Base-by-base conservation (phyloP, 2,888 invertebrate genomes). In the Napeogenes inachia region DNA sequence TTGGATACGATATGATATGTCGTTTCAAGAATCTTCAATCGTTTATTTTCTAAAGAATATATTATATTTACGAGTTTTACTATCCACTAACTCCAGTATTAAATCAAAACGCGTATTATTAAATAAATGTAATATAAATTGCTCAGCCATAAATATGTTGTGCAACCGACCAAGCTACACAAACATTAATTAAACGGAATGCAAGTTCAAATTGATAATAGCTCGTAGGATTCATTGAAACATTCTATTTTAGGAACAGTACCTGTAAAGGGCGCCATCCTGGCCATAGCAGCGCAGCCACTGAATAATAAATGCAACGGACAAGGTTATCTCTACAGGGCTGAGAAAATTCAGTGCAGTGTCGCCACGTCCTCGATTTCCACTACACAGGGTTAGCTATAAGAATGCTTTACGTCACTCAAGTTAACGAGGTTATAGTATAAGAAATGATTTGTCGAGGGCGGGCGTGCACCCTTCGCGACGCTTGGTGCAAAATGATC, bases 201-300 rank as follows among this genome's bases (percentile, higher is more conserved):
- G 30, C 50, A 50, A 50, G 30, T 30, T 42, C 10, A 12, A 5
- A 50, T 50, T 30, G 30, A 50, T 8, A 50, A 8, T 21, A 61
- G n/a, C 45, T 13, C 54, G 33, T 42, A 47, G 47, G 56, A 62
- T 47, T 60, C 35, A 53, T 33, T 58, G 13, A 60, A 64, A 65
- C 59, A 60, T 63, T 67, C 63, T 70, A 69, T 70, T 71, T 71
- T 65, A 68, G 67, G 73, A 79, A 78, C 79, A 81, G 76, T 84
- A 90, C 89, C 89, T 87, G 82, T 79, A 78, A 77, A 77, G 77
- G 81, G 78, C 88, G 87, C 89, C 89, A 90, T 89, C 87, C 87
- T 88, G 84, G 77, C 82, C 78, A 79, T 78, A 77, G 81, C 75
- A 84, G 81, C 85, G 82, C 81, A 82, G 81, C 76, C 80, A 84